phyloP scores from a whole-genome alignment of 2,797 vertebrate species.

The Ptychobarbus kaznakovi region DNA sequence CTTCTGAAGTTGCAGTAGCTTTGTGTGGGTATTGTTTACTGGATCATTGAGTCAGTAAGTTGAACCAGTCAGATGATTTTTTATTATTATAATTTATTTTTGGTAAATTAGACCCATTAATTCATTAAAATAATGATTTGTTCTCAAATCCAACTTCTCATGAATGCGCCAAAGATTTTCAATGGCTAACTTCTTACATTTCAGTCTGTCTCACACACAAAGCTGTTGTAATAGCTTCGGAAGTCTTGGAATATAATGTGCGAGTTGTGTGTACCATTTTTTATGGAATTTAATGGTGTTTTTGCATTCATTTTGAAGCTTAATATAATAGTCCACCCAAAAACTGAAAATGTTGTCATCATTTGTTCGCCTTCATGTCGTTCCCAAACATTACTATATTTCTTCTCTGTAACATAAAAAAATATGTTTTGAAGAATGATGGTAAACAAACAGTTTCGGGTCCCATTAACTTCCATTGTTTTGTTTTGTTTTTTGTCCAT shows the following conservation, averaged over 20 bases:
- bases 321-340: neutral
- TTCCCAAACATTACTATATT: neutral
- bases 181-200: neutral
- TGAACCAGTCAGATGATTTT: too few relatives aligned
- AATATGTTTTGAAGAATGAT: neutral
- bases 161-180: neutral
- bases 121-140: neutral
- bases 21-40: neutral
- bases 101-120: neutral
- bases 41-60: neutral
- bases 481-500: neutral
- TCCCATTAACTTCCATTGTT: neutral
- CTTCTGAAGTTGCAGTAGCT: neutral
- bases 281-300: neutral
- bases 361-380: neutral
- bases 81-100: too few relatives aligned
- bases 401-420: neutral
- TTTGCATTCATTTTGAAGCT: neutral
- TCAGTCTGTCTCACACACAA: neutral
- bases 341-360: neutral
- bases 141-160: neutral
- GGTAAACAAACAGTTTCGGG: neutral
- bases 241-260: neutral
- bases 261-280: neutral
- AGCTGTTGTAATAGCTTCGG: neutral